These are phyloP conservation scores for Lonchura striata DNA, from an alignment of 2,113 vertebrate species.

Conservation along the genomic window DNA sequence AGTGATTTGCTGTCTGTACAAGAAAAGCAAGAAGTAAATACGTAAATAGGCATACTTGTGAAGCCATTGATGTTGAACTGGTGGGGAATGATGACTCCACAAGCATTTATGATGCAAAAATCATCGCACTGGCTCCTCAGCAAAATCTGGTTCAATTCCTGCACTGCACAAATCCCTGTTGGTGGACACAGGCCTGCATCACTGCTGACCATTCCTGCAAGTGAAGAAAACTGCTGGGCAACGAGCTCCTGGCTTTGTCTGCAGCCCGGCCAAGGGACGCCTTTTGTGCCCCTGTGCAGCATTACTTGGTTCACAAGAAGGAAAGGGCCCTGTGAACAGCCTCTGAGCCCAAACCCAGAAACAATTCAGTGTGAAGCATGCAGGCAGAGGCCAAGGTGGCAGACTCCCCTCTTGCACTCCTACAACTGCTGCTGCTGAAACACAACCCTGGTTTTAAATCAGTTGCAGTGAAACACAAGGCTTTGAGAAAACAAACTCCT, in stretches of 20 bases:
- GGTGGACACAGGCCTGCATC: background rate
- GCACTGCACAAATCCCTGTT: background rate
- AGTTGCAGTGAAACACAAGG: slow-evolving; percentile 20
- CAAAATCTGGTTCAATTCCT: background rate
- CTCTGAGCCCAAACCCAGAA: background rate
- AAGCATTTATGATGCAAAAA: background rate
- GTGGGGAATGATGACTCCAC: background rate
- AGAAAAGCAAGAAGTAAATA: background rate
- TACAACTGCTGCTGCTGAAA: background rate
- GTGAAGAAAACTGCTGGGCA: background rate
- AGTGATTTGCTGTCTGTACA: background rate
- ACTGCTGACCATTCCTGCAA: background rate
- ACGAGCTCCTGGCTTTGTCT: background rate
- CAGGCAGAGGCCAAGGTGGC: fast-evolving
- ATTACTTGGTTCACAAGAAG: fast-evolving
- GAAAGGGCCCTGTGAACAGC: background rate
- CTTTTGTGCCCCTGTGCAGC: background rate
- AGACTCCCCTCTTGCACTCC: background rate
- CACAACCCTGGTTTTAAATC: background rate
- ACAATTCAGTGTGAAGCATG: fast-evolving
- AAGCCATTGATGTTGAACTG: background rate
- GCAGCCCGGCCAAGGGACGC: background rate
- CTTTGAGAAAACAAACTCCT: slow-evolving; percentile 60
- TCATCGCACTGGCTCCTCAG: background rate
- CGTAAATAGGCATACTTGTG: background rate